Conservation (phyloP, 2,888 invertebrate genomes). For the Cosmorhoe ocellata region DNA sequence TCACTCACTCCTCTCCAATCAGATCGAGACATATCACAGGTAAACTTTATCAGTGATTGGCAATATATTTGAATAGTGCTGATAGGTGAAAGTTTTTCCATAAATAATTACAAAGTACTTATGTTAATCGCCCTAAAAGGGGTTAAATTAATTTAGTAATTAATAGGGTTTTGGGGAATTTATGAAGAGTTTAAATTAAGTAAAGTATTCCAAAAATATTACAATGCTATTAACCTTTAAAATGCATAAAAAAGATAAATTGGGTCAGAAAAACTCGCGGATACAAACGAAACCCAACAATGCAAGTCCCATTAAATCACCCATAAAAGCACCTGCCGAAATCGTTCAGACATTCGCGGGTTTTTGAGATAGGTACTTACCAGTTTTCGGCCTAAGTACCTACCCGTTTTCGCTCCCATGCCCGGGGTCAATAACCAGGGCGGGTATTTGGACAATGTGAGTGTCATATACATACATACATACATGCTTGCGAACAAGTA, state of each 20-base stretch:
- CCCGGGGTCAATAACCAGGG: constrained; percentile 72
- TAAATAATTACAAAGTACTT: constrained; percentile 36
- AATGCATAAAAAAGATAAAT: constrained; percentile 18
- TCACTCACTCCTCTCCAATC: constrained; percentile 6
- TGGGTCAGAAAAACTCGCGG: constrained; percentile 28
- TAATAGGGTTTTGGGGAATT: too few species aligned
- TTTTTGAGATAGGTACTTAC: constrained; percentile 47
- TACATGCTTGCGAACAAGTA: constrained; percentile 16
- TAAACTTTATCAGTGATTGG: constrained; percentile 43
- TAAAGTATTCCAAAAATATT: too few species aligned
- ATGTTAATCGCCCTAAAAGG: too few species aligned
- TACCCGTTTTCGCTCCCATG: constrained; percentile 46
- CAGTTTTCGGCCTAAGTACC: constrained; percentile 51
- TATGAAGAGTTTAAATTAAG: too few species aligned
- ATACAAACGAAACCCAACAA: constrained; percentile 19
- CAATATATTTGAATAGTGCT: constrained; percentile 54
- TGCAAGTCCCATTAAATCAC: constrained; percentile 25
- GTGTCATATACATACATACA: constrained; percentile 30
- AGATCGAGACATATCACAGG: constrained; percentile 26
- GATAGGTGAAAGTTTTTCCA: constrained; percentile 34
- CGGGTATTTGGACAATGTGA: constrained; percentile 64
- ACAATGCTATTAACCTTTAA: too few species aligned
- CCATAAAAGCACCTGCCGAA: constrained; percentile 35
- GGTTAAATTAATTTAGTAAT: too few species aligned
- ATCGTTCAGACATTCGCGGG: constrained; percentile 30